These are phyloP conservation scores for Umimayanthus kanabou DNA, from an alignment of 92 coral and sea anemone species.

Conservation along the genomic window DNA sequence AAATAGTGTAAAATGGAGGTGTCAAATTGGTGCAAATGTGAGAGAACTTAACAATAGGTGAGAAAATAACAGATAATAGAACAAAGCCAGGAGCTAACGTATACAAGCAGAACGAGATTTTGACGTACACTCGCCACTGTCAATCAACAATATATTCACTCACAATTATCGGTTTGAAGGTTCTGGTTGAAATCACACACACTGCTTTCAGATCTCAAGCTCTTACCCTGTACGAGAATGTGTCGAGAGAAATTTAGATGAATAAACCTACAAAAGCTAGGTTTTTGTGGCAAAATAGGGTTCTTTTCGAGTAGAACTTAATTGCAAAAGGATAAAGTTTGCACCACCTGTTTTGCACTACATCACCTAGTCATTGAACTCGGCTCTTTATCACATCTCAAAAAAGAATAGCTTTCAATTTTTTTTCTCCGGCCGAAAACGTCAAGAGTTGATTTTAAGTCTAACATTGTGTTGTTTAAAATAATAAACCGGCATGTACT, in stretches of 20 bases:
- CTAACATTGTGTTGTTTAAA: constrained; percentile 1
- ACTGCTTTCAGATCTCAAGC: neutral
- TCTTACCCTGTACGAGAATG: neutral
- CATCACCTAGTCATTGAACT: constrained; percentile 31
- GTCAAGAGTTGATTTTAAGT: constrained; percentile 5
- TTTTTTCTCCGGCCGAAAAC: neutral
- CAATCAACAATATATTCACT: constrained; percentile 57
- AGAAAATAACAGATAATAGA: constrained; percentile 76
- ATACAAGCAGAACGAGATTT: constrained; percentile 62
- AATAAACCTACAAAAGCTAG: neutral
- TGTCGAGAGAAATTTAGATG: neutral
- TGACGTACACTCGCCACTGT: constrained; percentile 53
- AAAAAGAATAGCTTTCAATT: constrained; percentile 12
- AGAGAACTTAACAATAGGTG: constrained; percentile 80
- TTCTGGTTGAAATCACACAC: constrained; percentile 38
- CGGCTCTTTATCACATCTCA: constrained; percentile 21
- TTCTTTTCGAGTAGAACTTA: neutral
- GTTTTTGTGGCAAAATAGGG: neutral
- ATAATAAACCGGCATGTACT: constrained; percentile 1
- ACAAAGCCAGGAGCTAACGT: constrained; percentile 67
- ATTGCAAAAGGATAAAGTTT: constrained; percentile 10
- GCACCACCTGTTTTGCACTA: constrained; percentile 23
- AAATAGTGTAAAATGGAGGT: constrained; percentile 85
- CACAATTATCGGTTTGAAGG: constrained; percentile 38
- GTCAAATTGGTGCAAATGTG: constrained; percentile 88